Conservation (phyloP, 2,797 vertebrate genomes). For the Aldrovandia affinis region DNA sequence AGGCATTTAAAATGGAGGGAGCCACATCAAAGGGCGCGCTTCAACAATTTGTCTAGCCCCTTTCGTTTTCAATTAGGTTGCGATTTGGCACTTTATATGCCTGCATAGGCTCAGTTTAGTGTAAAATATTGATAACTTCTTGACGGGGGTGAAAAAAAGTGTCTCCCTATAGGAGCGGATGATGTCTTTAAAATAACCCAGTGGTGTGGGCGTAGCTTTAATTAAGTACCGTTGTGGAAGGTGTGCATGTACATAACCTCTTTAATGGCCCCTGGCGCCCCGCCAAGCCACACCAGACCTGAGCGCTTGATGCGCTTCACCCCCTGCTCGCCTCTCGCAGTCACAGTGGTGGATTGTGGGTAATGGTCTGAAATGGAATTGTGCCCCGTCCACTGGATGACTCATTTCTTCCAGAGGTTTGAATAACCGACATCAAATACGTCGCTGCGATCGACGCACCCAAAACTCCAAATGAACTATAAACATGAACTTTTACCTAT, state of each 20-base stretch:
- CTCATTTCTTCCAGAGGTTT: neutral
- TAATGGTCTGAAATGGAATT: constrained; percentile 23
- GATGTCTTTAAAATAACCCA: constrained; percentile 42
- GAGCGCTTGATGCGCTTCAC: neutral
- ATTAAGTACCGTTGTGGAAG: constrained; percentile 15
- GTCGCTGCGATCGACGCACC: neutral
- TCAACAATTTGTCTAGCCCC: constrained; percentile 64
- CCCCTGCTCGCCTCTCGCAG: neutral
- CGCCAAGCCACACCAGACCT: constrained; percentile 6
- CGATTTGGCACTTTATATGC: constrained; percentile 56
- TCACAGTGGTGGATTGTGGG: constrained; percentile 15
- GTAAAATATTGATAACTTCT: constrained; percentile 71
- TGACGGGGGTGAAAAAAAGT: constrained; percentile 47
- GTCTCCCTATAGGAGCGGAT: constrained; percentile 55
- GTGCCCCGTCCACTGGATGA: constrained; percentile 3
- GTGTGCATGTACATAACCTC: constrained; percentile 12
- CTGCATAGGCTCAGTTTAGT: constrained; percentile 56
- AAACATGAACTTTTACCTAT: too few relatives aligned
- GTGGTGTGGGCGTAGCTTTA: constrained; percentile 21
- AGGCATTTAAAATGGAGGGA: constrained; percentile 69
- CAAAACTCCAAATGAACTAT: neutral
- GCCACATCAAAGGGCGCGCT: constrained; percentile 65
- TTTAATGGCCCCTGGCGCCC: constrained; percentile 4
- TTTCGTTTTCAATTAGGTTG: constrained; percentile 70
- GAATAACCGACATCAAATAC: neutral